Evolutionary conservation across 2,113 vertebrate genomes (phyloP).

Genomic region (Leucoraja erinaceus): DNA sequence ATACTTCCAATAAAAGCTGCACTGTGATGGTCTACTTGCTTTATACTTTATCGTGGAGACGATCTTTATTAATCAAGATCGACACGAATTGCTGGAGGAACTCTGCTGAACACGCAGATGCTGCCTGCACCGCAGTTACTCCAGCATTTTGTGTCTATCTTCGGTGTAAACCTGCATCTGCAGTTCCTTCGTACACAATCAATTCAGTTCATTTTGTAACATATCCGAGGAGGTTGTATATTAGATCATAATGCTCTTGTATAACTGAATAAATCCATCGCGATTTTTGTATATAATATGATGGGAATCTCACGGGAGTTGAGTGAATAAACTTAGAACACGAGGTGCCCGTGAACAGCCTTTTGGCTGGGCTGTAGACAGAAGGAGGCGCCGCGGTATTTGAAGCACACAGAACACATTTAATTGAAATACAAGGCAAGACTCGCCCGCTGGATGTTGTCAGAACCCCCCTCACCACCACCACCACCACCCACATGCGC

Average conservation of each 20-base stretch:
- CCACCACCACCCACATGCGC: not conserved
- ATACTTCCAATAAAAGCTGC: conserved; percentile 98
- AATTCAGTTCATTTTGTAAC: not conserved
- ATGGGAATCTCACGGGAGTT: not conserved
- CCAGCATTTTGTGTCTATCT: no score
- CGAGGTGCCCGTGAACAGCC: not conserved
- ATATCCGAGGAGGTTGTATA: not conserved
- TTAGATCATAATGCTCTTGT: not conserved
- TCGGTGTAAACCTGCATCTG: no score
- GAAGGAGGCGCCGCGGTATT: not conserved
- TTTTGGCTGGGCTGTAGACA: not conserved
- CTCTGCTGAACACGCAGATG: no score
- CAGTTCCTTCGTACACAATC: no score
- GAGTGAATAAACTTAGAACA: not conserved
- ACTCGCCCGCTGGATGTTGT: no score
- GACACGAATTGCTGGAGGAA: no score
- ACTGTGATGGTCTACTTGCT: conserved; percentile 63
- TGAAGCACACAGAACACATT: not conserved
- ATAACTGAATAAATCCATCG: not conserved
- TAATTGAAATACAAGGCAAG: not conserved
- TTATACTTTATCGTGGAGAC: conserved; percentile 63
- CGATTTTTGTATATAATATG: not conserved
- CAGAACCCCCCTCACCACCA: not conserved
- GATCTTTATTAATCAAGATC: not conserved
- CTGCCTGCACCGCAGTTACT: no score